Evolutionary conservation across 2,113 vertebrate genomes (phyloP).

Genomic region (Siphamia tubifer): DNA sequence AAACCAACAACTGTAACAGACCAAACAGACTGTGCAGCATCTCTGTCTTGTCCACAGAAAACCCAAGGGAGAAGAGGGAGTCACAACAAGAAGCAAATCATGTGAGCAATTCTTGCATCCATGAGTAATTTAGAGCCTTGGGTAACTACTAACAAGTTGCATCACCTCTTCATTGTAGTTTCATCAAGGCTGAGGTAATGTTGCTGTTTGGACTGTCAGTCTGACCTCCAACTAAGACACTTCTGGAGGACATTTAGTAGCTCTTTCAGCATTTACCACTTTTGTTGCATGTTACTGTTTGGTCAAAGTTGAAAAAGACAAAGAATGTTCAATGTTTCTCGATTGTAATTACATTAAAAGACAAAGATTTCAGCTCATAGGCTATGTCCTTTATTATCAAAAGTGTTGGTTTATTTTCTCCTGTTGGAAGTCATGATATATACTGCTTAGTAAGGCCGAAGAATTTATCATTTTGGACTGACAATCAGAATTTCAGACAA

Average conservation of each 20-base stretch:
- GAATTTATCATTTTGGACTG: no score
- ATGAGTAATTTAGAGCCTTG: background rate
- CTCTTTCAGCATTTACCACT: no score
- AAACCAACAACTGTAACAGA: background rate
- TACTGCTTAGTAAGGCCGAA: no score
- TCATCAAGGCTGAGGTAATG: constrained; percentile 10
- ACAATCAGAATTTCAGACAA: no score
- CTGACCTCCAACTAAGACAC: background rate
- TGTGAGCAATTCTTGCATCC: constrained; percentile 2
- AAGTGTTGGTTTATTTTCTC: no score
- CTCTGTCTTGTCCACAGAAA: constrained; percentile 20
- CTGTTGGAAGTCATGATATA: no score
- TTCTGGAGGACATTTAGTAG: background rate
- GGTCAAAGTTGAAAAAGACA: no score
- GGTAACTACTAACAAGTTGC: constrained; percentile 9
- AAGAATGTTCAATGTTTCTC: no score
- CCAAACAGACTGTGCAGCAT: constrained; percentile 30
- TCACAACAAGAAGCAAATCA: constrained; percentile 8
- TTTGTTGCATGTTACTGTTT: no score
- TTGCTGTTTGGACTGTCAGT: background rate
- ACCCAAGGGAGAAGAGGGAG: background rate
- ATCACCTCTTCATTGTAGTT: constrained; percentile 18
- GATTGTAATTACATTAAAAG: no score
- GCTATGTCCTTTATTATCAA: no score
- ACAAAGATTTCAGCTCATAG: no score